A percentile compares a stretch with the other conserved stretches of the same genome.
Evolutionary conservation across 2,797 vertebrate species (phyloP).

Genomic region (Emys orbicularis): DNA sequence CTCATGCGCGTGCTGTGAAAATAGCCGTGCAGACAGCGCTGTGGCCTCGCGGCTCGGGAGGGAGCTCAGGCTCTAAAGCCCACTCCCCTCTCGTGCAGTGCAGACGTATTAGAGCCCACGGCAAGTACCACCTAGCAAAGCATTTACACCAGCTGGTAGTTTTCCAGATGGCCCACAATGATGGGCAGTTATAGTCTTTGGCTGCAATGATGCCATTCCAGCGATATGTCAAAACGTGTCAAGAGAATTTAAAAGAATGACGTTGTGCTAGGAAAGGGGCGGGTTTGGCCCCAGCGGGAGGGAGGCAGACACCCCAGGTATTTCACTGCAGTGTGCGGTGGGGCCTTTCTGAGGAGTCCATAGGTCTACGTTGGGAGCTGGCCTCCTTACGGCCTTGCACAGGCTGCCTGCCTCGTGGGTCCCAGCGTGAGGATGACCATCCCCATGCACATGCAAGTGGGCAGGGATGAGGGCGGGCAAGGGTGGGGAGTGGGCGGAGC

Average conservation of each 20-base stretch:
- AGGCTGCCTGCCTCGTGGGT: too few relatives aligned
- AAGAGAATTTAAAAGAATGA: neutral
- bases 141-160: fast-evolving
- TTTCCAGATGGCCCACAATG: neutral
- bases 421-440: too few relatives aligned
- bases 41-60: neutral
- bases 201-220: neutral
- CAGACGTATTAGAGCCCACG: too few relatives aligned
- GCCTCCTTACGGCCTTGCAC: too few relatives aligned
- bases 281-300: neutral
- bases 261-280: too few relatives aligned
- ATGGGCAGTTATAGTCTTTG: neutral
- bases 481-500: too few relatives aligned
- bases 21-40: neutral
- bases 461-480: too few relatives aligned
- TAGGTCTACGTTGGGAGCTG: too few relatives aligned
- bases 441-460: too few relatives aligned
- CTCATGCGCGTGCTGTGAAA: neutral
- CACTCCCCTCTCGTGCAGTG: neutral
- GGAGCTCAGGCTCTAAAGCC: neutral
- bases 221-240: neutral
- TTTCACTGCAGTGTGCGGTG: too few relatives aligned
- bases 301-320: neutral
- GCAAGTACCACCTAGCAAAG: neutral
- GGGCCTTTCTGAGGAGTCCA: too few relatives aligned